Percentiles rank a stretch among this genome's conserved stretches.
These are phyloP conservation scores for Drosophila greeni DNA, from an alignment of 2,888 invertebrate genomes.

Conservation along the genomic window DNA sequence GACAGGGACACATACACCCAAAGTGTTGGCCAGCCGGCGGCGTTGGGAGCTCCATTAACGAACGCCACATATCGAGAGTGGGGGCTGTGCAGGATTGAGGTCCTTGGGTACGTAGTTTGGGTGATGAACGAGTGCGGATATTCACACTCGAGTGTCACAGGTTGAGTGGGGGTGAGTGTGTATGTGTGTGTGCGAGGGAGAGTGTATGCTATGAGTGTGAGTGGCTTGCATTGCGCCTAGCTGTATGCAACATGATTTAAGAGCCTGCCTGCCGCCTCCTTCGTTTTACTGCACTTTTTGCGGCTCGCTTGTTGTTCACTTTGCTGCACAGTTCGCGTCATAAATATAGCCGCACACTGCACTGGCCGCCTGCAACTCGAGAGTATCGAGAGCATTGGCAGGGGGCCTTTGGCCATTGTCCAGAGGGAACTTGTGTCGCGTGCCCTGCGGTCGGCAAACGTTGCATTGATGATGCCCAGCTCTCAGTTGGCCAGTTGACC, in stretches of 20 bases:
- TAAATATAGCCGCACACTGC: constrained; percentile 50
- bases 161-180: constrained; percentile 35
- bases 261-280: constrained; percentile 44
- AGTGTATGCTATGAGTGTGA: constrained; percentile 6
- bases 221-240: constrained; percentile 64
- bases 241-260: constrained; percentile 72
- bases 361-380: constrained; percentile 15
- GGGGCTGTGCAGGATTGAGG: constrained; percentile 31
- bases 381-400: background rate
- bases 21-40: constrained; percentile 68
- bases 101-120: constrained; percentile 32
- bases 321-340: constrained; percentile 49
- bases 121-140: constrained; percentile 66
- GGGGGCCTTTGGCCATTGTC: constrained; percentile 17
- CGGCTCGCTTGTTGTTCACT: constrained; percentile 42
- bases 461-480: constrained; percentile 62
- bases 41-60: constrained; percentile 67
- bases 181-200: constrained; percentile 6
- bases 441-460: constrained; percentile 68
- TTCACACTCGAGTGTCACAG: constrained; percentile 67
- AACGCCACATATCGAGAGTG: constrained; percentile 23
- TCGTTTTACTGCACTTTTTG: constrained; percentile 64
- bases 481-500: constrained; percentile 5
- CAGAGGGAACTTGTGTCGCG: constrained; percentile 43
- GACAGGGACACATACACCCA: constrained; percentile 45